Conservation (phyloP, 2,113 vertebrate species). For the Hippocampus barbouri region DNA sequence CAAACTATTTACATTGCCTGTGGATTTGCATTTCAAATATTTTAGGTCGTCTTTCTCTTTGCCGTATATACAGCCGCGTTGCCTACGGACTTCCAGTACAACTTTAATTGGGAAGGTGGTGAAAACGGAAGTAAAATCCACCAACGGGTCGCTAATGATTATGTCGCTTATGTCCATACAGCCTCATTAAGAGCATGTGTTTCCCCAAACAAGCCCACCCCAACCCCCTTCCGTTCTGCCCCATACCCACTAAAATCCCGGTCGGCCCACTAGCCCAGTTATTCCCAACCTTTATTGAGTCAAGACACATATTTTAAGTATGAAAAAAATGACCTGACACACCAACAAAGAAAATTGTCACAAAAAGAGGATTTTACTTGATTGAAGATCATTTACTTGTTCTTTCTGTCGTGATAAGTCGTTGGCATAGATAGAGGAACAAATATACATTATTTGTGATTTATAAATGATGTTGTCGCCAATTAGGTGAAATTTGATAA, state of each 20-base stretch:
- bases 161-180: slow-evolving; percentile 86
- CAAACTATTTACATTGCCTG: slow-evolving; percentile 99
- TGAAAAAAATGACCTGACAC: no score
- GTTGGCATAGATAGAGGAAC: no score
- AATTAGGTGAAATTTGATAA: no score
- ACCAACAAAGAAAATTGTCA: no score
- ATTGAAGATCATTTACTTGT: no score
- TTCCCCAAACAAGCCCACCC: slow-evolving; percentile 87
- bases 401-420: no score
- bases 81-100: slow-evolving; percentile 84
- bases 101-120: slow-evolving; percentile 85
- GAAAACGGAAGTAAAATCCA: slow-evolving; percentile 2
- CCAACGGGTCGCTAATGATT: slow-evolving; percentile 82
- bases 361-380: no score
- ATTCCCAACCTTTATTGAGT: no score
- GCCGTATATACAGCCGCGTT: slow-evolving; percentile 48
- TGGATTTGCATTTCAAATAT: slow-evolving; percentile 94
- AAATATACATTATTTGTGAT: no score
- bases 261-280: slow-evolving; percentile 62
- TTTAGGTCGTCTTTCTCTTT: slow-evolving; percentile 44
- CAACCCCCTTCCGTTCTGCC: slow-evolving; percentile 49
- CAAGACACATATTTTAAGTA: no score
- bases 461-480: no score
- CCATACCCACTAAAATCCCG: slow-evolving; percentile 61
- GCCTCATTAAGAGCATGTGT: slow-evolving; percentile 92